Evolutionary conservation across 2,888 invertebrate species (phyloP), one percentile per base, ranked within the genome.

Genomic region (Epirrhoe tristata): DNA sequence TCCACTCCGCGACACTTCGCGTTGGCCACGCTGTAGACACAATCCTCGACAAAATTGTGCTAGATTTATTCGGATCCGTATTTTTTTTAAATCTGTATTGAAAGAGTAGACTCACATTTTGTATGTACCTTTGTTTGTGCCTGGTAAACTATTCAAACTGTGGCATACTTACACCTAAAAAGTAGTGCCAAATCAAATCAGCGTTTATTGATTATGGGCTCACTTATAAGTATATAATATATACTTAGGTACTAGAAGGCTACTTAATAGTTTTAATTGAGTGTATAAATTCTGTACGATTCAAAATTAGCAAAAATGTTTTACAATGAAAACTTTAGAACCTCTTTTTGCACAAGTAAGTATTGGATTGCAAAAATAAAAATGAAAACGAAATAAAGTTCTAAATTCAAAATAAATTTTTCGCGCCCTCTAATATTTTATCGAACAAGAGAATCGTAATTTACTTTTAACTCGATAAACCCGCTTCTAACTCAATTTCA

Each of bases 381-480:
- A 14, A 16, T 16, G 14, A 48, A 52, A 52, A 10, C 10, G 31
- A 12, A 6, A 7, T 24, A 1, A 32, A 48, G 14, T 59, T 52
- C 52, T 36, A 50, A 55, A 36, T 58, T 58, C 32, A 39, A 58
- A 63, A 48, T 34, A 24, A 14, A 51, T 56, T 8, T 24, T 24
- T 14, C 53, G 54, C 48, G 55, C 65, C 65, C 59, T 59, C 43
- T 5, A 43, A 16, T 52, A 14, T 14, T 46, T 54, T 58, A 60
- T 57, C 58, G 78, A 84, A 88, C 87, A 87, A 89, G 85, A 84
- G 89, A 77, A 79, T 81, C 84, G 85, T 91, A 91, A 92, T 91
- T 92, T 80, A 81, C 76, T 84, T 85, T 84, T 89, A 91, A 92
- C 86, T 84, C 82, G 80, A 92, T 92, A 87, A 86, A 84, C 76